Percentiles rank a stretch among this genome's conserved stretches.
phyloP scores from a whole-genome alignment of 2,797 vertebrate species.

The Myioborus miniatus region DNA sequence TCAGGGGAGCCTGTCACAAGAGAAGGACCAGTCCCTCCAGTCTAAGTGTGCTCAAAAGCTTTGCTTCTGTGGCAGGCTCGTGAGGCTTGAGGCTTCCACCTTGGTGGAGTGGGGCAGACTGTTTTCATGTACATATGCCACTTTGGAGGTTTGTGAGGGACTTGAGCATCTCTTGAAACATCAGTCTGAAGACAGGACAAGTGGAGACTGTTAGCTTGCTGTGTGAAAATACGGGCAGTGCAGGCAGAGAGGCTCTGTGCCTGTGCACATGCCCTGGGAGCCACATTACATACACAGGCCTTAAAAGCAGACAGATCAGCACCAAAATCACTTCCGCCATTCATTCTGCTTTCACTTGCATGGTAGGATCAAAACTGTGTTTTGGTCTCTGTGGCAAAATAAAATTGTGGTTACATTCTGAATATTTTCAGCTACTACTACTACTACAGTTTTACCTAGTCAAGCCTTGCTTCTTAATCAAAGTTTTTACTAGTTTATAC shows the following conservation, averaged over 20 bases:
- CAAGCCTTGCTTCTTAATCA: neutral
- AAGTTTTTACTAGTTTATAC: neutral
- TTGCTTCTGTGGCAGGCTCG: neutral
- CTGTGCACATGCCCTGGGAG: neutral
- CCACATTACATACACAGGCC: neutral
- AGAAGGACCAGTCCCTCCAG: neutral
- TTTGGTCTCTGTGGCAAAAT: neutral
- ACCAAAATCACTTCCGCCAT: neutral
- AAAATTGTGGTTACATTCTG: rapidly evolving
- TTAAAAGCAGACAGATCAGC: neutral
- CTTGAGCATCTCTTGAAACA: neutral
- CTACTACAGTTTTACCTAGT: neutral
- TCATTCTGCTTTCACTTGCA: neutral
- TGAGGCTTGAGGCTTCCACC: neutral
- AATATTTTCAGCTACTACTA: neutral
- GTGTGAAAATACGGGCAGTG: neutral
- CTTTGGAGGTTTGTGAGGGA: neutral
- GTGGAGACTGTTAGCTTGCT: neutral
- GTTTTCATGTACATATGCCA: neutral
- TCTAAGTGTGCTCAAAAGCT: neutral
- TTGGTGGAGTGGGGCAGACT: neutral
- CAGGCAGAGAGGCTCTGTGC: neutral
- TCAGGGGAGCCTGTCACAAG: rapidly evolving
- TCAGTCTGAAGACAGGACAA: neutral
- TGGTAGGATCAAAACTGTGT: rapidly evolving